These are phyloP conservation scores for Choristoneura fumiferana DNA, from an alignment of 1,140 invertebrate genomes.

Conservation along the genomic window DNA sequence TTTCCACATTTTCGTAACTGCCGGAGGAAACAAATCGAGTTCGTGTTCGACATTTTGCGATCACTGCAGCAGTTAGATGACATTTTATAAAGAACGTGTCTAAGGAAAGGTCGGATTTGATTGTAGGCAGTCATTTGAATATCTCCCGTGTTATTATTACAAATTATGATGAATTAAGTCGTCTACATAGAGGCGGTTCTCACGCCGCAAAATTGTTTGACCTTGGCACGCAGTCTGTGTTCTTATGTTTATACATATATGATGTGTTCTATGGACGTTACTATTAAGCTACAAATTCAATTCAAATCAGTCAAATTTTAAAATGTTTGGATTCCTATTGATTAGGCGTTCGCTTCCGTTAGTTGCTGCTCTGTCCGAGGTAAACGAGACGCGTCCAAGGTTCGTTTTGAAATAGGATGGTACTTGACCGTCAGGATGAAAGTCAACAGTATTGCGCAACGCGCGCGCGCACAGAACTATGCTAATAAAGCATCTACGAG, in stretches of 20 bases:
- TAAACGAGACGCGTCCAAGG: conserved; percentile 71
- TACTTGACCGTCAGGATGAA: conserved; percentile 77
- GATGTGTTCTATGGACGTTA: not conserved
- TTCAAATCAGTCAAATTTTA: conserved; percentile 26
- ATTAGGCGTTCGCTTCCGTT: conserved; percentile 61
- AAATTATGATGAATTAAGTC: conserved; percentile 76
- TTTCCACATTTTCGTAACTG: conserved; percentile 64
- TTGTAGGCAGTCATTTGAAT: conserved; percentile 75
- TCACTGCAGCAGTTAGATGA: conserved; percentile 68
- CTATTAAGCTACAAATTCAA: not conserved
- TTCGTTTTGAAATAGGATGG: conserved; percentile 77
- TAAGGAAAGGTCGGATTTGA: conserved; percentile 76
- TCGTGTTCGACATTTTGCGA: conserved; percentile 75
- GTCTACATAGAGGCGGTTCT: conserved; percentile 63
- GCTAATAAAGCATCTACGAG: conserved; percentile 68
- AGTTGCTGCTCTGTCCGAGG: conserved; percentile 63
- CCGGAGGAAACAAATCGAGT: conserved; percentile 64
- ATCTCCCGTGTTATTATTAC: conserved; percentile 68
- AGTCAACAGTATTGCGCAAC: conserved; percentile 75
- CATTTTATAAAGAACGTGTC: conserved; percentile 77
- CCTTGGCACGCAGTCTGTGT: conserved; percentile 45
- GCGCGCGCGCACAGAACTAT: conserved; percentile 59
- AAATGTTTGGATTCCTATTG: conserved; percentile 47
- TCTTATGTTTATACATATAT: not conserved
- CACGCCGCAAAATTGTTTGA: conserved; percentile 67